phyloP scores from a whole-genome alignment of 2,113 vertebrate genomes.

The Ammodytes dubius region DNA sequence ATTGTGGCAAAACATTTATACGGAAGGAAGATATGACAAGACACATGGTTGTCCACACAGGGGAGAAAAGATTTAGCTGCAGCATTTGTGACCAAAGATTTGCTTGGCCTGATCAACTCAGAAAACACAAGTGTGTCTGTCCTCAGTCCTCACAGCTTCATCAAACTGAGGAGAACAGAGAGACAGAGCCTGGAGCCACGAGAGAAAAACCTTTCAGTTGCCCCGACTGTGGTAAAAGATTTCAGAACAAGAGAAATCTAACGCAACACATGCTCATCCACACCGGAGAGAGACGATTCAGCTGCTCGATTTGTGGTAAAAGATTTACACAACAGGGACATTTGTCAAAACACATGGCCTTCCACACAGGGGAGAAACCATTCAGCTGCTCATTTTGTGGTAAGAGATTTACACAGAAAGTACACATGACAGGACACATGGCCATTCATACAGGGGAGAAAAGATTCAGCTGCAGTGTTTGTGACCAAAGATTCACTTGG shows the following conservation, averaged over 20 bases:
- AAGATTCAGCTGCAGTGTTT: conserved; percentile 18
- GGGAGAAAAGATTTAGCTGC: conserved; percentile 7
- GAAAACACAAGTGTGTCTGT: neutral
- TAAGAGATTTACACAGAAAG: too few species aligned
- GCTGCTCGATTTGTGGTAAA: neutral
- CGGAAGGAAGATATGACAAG: too few species aligned
- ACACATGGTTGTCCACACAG: neutral
- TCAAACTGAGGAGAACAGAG: neutral
- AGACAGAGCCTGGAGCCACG: too few species aligned
- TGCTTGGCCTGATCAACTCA: neutral
- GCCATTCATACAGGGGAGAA: conserved; percentile 28
- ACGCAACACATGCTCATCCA: too few species aligned
- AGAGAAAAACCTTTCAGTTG: neutral
- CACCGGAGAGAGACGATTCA: neutral
- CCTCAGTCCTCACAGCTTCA: neutral
- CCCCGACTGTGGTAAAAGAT: neutral
- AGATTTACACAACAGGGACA: neutral
- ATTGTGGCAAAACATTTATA: too few species aligned
- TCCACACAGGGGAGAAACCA: conserved; percentile 4
- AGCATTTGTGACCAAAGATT: neutral
- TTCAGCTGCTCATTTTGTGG: too few species aligned
- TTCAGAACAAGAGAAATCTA: too few species aligned
- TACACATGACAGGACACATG: conserved; percentile 13
- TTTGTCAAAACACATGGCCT: neutral
- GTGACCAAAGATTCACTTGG: conserved; percentile 28